Conservation (phyloP, 2,113 vertebrate species). For the Stegastes partitus region DNA sequence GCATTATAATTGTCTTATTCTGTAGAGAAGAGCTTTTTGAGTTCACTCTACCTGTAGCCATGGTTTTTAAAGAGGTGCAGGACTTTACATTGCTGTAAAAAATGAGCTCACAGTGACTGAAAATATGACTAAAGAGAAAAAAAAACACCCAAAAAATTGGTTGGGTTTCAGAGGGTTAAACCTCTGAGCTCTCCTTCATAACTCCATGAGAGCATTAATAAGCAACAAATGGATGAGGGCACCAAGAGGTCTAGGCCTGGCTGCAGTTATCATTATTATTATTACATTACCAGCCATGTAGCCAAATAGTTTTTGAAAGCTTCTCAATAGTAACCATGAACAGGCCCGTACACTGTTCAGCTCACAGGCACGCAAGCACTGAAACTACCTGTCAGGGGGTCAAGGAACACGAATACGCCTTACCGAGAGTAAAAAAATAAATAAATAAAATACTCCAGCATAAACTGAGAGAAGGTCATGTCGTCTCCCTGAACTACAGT, state of each 20-base stretch:
- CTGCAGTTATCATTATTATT: not conserved
- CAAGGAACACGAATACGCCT: not conserved
- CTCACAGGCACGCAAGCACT: not conserved
- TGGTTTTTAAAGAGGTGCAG: too few relatives aligned
- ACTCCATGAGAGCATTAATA: not conserved
- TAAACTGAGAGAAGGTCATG: not conserved
- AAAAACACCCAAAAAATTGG: too few relatives aligned
- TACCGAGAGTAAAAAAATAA: slow-evolving; percentile 1
- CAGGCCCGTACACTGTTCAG: not conserved
- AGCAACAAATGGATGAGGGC: slow-evolving; percentile 7
- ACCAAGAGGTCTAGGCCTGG: not conserved
- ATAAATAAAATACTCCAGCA: not conserved
- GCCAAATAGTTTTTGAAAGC: not conserved
- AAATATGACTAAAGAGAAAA: too few relatives aligned
- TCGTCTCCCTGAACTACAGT: not conserved
- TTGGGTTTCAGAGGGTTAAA: not conserved
- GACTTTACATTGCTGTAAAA: too few relatives aligned
- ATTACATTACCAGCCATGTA: not conserved
- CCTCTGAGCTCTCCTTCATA: not conserved
- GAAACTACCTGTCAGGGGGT: slow-evolving; percentile 1
- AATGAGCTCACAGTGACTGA: too few relatives aligned
- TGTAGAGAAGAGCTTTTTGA: too few relatives aligned
- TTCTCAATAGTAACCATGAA: not conserved
- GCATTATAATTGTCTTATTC: too few relatives aligned
- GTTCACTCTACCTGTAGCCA: too few relatives aligned